phyloP scores from a whole-genome alignment of 2,888 invertebrate genomes.

The Caenorhabditis japonica region DNA sequence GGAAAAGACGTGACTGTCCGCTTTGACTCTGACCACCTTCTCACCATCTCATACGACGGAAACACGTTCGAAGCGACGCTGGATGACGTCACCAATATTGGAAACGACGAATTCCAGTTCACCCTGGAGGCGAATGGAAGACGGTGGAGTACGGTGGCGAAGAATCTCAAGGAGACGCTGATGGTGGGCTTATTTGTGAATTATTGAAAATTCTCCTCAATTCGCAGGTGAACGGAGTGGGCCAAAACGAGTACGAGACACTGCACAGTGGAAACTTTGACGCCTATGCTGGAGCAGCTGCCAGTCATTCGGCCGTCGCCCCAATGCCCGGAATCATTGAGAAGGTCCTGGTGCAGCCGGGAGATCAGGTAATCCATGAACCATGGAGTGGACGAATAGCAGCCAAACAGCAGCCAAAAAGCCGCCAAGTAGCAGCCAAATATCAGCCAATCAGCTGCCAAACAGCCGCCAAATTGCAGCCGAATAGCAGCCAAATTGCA shows the following conservation, averaged over 20 bases:
- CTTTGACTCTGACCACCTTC: constrained; percentile 35
- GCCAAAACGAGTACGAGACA: constrained; percentile 59
- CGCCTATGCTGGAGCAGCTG: constrained; percentile 45
- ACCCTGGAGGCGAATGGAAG: constrained; percentile 68
- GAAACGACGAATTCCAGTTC: constrained; percentile 55
- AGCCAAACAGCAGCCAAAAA: no score
- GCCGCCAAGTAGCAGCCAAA: no score
- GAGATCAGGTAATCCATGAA: constrained; percentile 83
- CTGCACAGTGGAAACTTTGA: constrained; percentile 24
- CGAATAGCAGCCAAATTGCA: no score
- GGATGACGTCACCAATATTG: constrained; percentile 17
- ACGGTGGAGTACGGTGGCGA: constrained; percentile 66
- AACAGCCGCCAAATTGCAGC: no score
- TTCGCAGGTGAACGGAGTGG: constrained; percentile 60
- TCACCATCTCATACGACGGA: constrained; percentile 41
- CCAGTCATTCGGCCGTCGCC: constrained; percentile 80
- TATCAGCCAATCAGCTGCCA: no score
- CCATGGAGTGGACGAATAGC: no score
- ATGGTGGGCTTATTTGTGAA: constrained; percentile 57
- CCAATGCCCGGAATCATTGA: constrained; percentile 98
- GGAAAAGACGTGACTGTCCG: constrained; percentile 54
- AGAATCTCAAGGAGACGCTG: constrained; percentile 59
- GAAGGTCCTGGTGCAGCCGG: constrained; percentile 87
- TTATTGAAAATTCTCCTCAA: neutral
- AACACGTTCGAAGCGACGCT: constrained; percentile 31